Evolutionary conservation across 2,797 vertebrate species (phyloP), one percentile per base, ranked within the genome.

Genomic region (Poeciliopsis infans): DNA sequence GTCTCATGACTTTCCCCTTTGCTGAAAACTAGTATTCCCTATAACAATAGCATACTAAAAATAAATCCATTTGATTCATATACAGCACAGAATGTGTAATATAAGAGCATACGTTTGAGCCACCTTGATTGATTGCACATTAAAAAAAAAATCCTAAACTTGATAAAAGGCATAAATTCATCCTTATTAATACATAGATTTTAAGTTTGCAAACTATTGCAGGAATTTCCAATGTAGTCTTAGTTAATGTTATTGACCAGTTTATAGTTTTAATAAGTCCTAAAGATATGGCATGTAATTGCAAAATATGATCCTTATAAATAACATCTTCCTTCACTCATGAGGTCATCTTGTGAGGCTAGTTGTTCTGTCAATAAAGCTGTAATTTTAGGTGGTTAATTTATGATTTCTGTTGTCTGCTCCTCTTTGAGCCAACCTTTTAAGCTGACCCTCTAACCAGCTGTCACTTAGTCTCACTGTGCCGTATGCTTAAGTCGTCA

Each of bases 401-500:
- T 83, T 39, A 36, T 69, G 36, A 57, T 45, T 83, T 79, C 45
- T 33, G 61, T 45, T 78, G 36, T 66, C 80, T 88, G 53, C 87
- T 90, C 83, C 83, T 87, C 83, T 88, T 87, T 89, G 78, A 89
- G 89, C 77, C 80, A 81, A 59, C 78, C 87, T 88, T 88, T 84
- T 59, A 82, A 78, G 75, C 86, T 76, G 80, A 79, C 79, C 79
- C 75, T 68, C 84, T 94, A 77, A 77, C 83, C 91, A 93, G 90
- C 93, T 95, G 94, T 92, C 93, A 88, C 80, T 4, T 81, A 91
- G 85, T 89, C 88, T 16, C 4, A 77, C 83, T 53, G 66, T 59
- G 80, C 87, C 87, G 85, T 90, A 94, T 95, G 93, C 95, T 94
- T 92, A 75, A 78, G 59, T 79, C 89, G 94, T 96, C 94, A 25